phyloP scores from a whole-genome alignment of 2,888 invertebrate genomes.

The Acleris sparsana region DNA sequence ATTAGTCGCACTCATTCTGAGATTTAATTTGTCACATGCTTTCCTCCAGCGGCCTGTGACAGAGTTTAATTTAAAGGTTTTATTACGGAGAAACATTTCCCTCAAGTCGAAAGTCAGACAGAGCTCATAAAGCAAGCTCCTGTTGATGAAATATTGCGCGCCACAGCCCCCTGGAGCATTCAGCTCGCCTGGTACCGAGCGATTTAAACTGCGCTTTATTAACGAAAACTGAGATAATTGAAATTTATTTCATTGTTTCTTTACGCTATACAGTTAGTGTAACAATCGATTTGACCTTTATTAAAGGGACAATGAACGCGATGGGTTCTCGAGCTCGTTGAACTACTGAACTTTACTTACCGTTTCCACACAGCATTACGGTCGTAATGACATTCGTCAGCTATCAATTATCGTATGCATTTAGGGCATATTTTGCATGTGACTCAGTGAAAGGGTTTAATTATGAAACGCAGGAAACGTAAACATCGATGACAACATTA shows the following conservation, averaged over 20 bases:
- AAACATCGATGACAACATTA: slow-evolving; percentile 7
- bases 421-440: slow-evolving; percentile 46
- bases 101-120: slow-evolving; percentile 59
- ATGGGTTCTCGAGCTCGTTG: slow-evolving; percentile 65
- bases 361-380: slow-evolving; percentile 65
- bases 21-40: slow-evolving; percentile 19
- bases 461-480: slow-evolving; percentile 12
- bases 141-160: slow-evolving; percentile 61
- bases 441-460: slow-evolving; percentile 36
- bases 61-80: slow-evolving; percentile 34
- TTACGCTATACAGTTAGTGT: slow-evolving; percentile 33
- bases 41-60: slow-evolving; percentile 30
- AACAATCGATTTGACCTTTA: slow-evolving; percentile 66
- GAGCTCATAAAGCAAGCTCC: slow-evolving; percentile 57
- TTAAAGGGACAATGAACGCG: slow-evolving; percentile 63
- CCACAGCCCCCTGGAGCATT: slow-evolving; percentile 48
- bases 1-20: slow-evolving; percentile 2
- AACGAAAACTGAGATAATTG: slow-evolving; percentile 47
- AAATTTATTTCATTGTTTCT: slow-evolving; percentile 40
- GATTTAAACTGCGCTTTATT: slow-evolving; percentile 48
- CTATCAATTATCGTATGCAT: slow-evolving; percentile 47
- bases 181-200: slow-evolving; percentile 41
- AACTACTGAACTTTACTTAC: slow-evolving; percentile 76
- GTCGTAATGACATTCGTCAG: slow-evolving; percentile 49
- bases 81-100: slow-evolving; percentile 48